These are phyloP conservation scores for Poeciliopsis gracilis DNA, from an alignment of 2,797 vertebrate species.

Conservation along the genomic window DNA sequence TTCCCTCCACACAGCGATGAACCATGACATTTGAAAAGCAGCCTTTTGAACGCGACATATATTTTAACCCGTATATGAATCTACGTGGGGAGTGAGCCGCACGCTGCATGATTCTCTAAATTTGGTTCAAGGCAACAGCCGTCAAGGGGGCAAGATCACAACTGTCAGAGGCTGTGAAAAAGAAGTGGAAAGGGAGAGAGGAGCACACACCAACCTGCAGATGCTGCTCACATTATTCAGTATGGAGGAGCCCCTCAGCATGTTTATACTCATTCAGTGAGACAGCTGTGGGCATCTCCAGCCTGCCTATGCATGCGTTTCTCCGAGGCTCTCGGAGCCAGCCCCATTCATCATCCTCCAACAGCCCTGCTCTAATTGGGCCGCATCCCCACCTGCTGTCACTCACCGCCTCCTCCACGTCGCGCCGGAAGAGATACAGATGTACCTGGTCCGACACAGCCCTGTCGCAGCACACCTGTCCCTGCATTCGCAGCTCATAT, in stretches of 20 bases:
- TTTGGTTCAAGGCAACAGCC: constrained; percentile 73
- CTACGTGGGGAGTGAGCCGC: constrained; percentile 46
- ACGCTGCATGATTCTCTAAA: constrained; percentile 67
- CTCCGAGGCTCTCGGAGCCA: constrained; percentile 72
- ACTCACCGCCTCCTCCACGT: constrained; percentile 78
- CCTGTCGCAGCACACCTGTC: constrained; percentile 66
- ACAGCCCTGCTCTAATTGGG: constrained; percentile 83
- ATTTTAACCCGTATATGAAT: constrained; percentile 51
- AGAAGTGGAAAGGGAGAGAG: constrained; percentile 63
- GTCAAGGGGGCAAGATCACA: constrained; percentile 70
- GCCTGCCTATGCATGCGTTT: constrained; percentile 71
- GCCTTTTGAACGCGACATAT: constrained; percentile 42
- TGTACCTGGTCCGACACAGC: constrained; percentile 71
- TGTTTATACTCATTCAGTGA: constrained; percentile 82
- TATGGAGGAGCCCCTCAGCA: constrained; percentile 74
- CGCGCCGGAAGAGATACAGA: constrained; percentile 77
- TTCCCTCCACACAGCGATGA: constrained; percentile 16
- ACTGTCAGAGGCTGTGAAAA: constrained; percentile 71
- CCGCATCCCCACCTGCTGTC: constrained; percentile 83
- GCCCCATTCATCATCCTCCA: constrained; percentile 83
- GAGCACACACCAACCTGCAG: constrained; percentile 55
- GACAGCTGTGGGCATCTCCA: constrained; percentile 81
- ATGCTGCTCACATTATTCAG: constrained; percentile 71
- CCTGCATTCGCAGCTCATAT: constrained; percentile 82
- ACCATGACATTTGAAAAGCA: constrained; percentile 19